These are phyloP conservation scores for Idaea dimidiata DNA, from an alignment of 2,888 invertebrate genomes.

Conservation along the genomic window DNA sequence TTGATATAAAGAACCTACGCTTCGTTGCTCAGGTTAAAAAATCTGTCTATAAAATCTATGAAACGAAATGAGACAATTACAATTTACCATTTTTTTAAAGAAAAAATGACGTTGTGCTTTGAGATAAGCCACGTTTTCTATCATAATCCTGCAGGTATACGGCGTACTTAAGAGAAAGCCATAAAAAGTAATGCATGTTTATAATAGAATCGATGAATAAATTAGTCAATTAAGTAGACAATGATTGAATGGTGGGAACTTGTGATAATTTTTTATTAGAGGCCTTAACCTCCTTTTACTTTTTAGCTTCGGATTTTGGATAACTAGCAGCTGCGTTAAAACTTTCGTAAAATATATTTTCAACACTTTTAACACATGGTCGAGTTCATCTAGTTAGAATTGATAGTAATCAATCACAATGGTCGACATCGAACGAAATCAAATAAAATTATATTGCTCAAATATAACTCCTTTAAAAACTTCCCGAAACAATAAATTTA, in stretches of 20 bases:
- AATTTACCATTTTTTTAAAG: constrained; percentile 41
- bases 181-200: constrained; percentile 17
- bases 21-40: background rate
- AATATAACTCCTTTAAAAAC: too few species aligned
- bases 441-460: too few species aligned
- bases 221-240: constrained; percentile 2
- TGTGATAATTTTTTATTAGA: background rate
- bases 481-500: too few species aligned
- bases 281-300: constrained; percentile 16
- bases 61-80: constrained; percentile 9
- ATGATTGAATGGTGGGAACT: background rate
- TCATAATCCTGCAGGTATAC: constrained; percentile 54
- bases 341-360: background rate
- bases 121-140: constrained; percentile 80
- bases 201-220: background rate
- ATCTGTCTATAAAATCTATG: constrained; percentile 5
- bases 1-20: background rate
- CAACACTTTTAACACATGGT: too few species aligned
- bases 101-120: constrained; percentile 42
- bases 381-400: too few species aligned
- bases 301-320: background rate
- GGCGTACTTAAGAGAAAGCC: constrained; percentile 51
- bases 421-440: too few species aligned
- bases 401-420: too few species aligned
- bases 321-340: background rate